Evolutionary conservation across 37 sponge, comb jelly and placozoan genomes (phyloP).

Genomic region (Axinella damicornis): DNA sequence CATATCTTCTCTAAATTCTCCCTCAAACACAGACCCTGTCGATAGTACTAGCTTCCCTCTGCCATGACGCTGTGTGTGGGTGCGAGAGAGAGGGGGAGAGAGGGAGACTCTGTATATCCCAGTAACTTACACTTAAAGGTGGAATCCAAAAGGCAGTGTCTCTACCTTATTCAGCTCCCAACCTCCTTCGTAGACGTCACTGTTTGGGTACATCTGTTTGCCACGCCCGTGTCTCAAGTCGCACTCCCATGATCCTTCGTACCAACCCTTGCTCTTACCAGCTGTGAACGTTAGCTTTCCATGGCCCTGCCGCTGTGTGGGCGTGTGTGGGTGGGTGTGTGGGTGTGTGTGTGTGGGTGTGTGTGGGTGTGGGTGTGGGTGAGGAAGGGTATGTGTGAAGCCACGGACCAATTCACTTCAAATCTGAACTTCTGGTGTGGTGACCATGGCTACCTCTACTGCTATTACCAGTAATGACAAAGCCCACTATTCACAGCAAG

Average conservation of each 20-base stretch:
- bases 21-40: conserved; percentile 72
- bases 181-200: conserved; percentile 81
- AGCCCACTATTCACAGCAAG: too few relatives aligned
- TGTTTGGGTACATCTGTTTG: conserved; percentile 69
- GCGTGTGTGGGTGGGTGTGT: too few relatives aligned
- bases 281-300: conserved; percentile 37
- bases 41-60: conserved; percentile 60
- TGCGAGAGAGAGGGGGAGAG: conserved; percentile 4
- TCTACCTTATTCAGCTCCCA: conserved; percentile 82
- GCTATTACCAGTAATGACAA: too few relatives aligned
- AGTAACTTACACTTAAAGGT: too few relatives aligned
- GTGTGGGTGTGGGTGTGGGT: too few relatives aligned
- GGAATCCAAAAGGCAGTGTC: neutral
- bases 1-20: conserved; percentile 59
- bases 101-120: neutral
- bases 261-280: conserved; percentile 33
- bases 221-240: conserved; percentile 80
- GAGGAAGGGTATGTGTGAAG: too few relatives aligned
- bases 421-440: too few relatives aligned
- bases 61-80: conserved; percentile 72
- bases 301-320: conserved; percentile 78
- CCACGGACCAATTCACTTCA: too few relatives aligned
- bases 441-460: too few relatives aligned
- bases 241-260: conserved; percentile 84
- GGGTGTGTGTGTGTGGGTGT: too few relatives aligned